These are phyloP conservation scores for Anthrax anthrax DNA, from an alignment of 2,888 invertebrate species.

Conservation along the genomic window DNA sequence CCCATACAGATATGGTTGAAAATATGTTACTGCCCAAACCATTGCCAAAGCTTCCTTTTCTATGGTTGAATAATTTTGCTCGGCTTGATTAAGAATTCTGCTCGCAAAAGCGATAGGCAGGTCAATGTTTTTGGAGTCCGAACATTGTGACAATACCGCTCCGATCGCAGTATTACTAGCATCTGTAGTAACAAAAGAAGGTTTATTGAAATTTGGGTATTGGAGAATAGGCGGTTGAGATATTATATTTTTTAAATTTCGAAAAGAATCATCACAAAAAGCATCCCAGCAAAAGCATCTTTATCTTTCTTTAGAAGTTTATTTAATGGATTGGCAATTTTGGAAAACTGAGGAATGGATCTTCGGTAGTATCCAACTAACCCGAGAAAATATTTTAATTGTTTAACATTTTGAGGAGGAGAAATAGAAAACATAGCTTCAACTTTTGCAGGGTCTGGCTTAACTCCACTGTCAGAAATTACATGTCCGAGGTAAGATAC, in stretches of 20 bases:
- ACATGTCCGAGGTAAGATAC: conserved; percentile 15
- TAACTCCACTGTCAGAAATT: conserved; percentile 12
- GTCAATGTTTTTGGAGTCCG: conserved; percentile 8
- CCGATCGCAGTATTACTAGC: conserved; percentile 17
- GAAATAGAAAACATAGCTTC: background rate
- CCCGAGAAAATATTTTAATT: background rate
- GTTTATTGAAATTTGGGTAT: conserved; percentile 18
- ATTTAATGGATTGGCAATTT: background rate
- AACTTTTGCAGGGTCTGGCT: conserved; percentile 11
- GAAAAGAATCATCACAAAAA: conserved; percentile 3
- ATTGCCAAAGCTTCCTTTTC: conserved; percentile 18
- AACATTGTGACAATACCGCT: conserved; percentile 15
- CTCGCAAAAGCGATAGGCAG: conserved; percentile 17
- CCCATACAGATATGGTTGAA: conserved; percentile 18
- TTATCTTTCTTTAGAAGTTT: background rate
- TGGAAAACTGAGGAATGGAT: background rate
- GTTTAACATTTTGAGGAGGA: background rate
- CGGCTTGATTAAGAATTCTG: conserved; percentile 15
- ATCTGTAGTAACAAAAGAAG: conserved; percentile 19
- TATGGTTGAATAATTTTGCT: conserved; percentile 16
- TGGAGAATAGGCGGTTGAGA: background rate
- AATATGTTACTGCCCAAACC: conserved; percentile 14
- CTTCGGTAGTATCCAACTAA: background rate
- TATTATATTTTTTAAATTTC: conserved; percentile 1
- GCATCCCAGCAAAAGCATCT: background rate